A percentile compares a stretch with the other conserved stretches of the same genome.
phyloP scores from a whole-genome alignment of 2,888 invertebrate genomes.

The Baccha elongata region DNA sequence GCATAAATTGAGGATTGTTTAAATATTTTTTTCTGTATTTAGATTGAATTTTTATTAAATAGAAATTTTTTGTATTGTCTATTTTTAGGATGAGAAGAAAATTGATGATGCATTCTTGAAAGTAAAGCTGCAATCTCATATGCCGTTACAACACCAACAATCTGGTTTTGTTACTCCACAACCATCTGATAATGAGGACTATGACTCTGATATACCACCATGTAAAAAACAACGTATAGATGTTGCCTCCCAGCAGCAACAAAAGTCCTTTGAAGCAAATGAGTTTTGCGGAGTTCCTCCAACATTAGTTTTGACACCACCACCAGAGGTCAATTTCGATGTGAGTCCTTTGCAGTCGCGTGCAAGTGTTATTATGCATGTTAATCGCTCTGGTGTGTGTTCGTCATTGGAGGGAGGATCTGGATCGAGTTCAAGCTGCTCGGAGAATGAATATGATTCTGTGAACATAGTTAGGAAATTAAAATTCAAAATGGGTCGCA shows the following conservation, averaged over 20 bases:
- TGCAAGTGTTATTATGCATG: constrained; percentile 93
- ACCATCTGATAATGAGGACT: constrained; percentile 92
- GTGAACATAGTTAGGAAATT: constrained; percentile 81
- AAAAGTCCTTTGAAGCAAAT: constrained; percentile 44
- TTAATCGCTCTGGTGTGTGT: constrained; percentile 91
- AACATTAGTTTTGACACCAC: constrained; percentile 78
- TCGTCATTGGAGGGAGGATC: constrained; percentile 76
- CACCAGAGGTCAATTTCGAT: constrained; percentile 82
- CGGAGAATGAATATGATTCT: constrained; percentile 77
- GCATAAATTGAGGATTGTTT: constrained; percentile 3
- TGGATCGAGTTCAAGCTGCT: constrained; percentile 62
- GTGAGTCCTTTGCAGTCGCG: constrained; percentile 84
- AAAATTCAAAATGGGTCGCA: constrained; percentile 82
- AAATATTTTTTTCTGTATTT: not conserved
- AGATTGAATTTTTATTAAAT: constrained; percentile 10
- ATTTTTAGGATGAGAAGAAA: constrained; percentile 54
- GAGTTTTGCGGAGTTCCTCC: constrained; percentile 73
- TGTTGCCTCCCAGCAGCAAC: constrained; percentile 11
- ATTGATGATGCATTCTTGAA: constrained; percentile 64
- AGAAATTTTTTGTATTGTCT: constrained; percentile 10
- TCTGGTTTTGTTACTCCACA: constrained; percentile 88
- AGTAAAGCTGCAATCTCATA: constrained; percentile 63
- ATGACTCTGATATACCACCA: constrained; percentile 84
- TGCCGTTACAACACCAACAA: constrained; percentile 57
- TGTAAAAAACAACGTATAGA: constrained; percentile 82